Conservation (phyloP, 1,140 invertebrate species). For the Alviniconcha marisindica region DNA sequence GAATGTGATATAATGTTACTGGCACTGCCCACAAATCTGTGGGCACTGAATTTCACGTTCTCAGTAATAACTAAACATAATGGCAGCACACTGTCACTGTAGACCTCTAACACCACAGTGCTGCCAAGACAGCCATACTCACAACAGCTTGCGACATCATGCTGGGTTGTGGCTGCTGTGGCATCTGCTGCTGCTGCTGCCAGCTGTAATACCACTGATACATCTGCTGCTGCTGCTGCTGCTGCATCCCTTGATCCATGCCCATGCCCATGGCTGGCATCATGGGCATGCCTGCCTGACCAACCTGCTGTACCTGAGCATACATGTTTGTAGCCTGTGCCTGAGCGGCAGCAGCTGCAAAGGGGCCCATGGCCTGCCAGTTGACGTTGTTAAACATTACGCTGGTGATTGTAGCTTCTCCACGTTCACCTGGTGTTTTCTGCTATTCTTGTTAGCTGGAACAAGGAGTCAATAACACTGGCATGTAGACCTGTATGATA, state of each 20-base stretch:
- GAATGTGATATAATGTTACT: too few relatives aligned
- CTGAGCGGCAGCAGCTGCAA: not conserved
- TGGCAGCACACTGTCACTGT: too few relatives aligned
- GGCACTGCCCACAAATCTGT: too few relatives aligned
- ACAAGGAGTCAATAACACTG: too few relatives aligned
- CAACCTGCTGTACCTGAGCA: constrained; percentile 4
- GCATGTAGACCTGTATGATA: too few relatives aligned
- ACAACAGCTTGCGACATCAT: constrained; percentile 11
- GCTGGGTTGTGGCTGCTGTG: constrained; percentile 29
- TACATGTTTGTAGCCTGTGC: constrained; percentile 17
- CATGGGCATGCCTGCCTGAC: not conserved
- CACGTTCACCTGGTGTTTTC: too few relatives aligned
- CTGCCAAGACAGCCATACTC: not conserved
- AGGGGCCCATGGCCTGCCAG: constrained; percentile 12
- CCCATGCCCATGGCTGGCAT: constrained; percentile 25
- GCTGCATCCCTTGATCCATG: constrained; percentile 6
- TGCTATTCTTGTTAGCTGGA: too few relatives aligned
- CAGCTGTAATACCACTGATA: constrained; percentile 54
- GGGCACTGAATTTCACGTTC: too few relatives aligned
- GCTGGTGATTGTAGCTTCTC: not conserved
- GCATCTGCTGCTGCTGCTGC: constrained; percentile 30
- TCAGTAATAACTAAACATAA: too few relatives aligned
- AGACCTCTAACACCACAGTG: too few relatives aligned
- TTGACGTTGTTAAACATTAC: constrained; percentile 30
- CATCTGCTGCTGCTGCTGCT: constrained; percentile 53